Evolutionary conservation across 2,113 vertebrate species (phyloP).

Genomic region (Phocoena sinus): DNA sequence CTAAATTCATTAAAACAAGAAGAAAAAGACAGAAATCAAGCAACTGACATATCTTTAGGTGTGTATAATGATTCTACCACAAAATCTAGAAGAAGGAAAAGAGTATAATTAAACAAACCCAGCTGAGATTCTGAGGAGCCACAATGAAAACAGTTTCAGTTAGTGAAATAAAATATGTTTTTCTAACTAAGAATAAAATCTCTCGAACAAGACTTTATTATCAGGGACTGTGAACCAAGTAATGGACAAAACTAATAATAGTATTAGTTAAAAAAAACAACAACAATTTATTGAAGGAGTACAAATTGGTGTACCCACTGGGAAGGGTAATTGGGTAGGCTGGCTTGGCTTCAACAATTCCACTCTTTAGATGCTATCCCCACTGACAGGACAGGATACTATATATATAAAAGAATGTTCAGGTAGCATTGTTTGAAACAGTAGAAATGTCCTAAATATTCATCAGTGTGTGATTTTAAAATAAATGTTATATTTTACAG

Average conservation of each 20-base stretch:
- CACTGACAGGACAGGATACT: not conserved
- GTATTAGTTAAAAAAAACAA: not conserved
- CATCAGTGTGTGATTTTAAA: not conserved
- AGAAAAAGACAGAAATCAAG: not conserved
- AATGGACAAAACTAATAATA: not conserved
- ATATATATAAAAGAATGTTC: not conserved
- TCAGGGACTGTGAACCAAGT: not conserved
- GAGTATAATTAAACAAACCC: slow-evolving; percentile 10
- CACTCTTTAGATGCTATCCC: not conserved
- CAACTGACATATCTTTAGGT: not conserved
- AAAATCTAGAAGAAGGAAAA: not conserved
- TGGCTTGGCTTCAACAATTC: not conserved
- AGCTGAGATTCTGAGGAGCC: not conserved
- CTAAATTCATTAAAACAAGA: not conserved
- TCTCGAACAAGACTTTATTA: not conserved
- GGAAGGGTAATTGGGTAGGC: not conserved
- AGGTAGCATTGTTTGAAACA: not conserved
- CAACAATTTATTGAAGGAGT: not conserved
- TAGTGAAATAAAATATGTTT: not conserved
- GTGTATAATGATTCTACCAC: not conserved
- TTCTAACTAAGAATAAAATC: not conserved
- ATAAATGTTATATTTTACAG: not conserved
- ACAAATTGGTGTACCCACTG: not conserved
- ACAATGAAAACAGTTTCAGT: slow-evolving; percentile 19
- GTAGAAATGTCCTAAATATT: not conserved